Evolutionary conservation across 2,113 vertebrate species (phyloP), one percentile per base, ranked within the genome.

Genomic region (Istiophorus platypterus): DNA sequence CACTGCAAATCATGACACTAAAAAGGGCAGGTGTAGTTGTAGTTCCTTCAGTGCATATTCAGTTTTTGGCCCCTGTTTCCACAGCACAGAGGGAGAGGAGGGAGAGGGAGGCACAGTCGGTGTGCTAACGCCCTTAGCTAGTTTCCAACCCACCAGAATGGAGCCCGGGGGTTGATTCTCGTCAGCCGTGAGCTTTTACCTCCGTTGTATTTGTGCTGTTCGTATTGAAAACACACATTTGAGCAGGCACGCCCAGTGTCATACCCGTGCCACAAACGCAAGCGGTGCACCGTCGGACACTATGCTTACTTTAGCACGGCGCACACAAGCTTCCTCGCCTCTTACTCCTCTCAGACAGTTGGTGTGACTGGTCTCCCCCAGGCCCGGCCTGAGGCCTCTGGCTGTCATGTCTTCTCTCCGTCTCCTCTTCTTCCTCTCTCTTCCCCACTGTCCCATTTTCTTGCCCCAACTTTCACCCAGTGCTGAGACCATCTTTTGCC

Each of bases 401-500:
- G 78, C 82, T 88, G 65, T 78, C 83, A 39, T 80, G 54, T 80
- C 72, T 68, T 41, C 37, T 67, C 49, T 59, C 51, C 41, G 49
- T 80, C 63, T 42, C n/a, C 39, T 79, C 17, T 42, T 54, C 67
- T 68, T 2, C 29, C 18, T 72, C 56, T 57, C 39, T 59, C 51
- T 13, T 37, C 41, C 26, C 69, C 68, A n/a, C 45, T 87, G 74
- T 72, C 82, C 82, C 57, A 77, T 59, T 89, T 89, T 49, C 57
- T 59, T 26, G 54, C 58, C 74, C 68, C 62, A 34, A 80, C 45
- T 70, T 62, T 45, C 49, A 26, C 56, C 59, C 58, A 42, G 47
- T 80, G 65, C 82, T 65, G 66, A 87, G 72, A 84, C 51, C 79
- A 47, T 86, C 51, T 82, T 88, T 80, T 70, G 52, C 74, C 76